phyloP scores from a whole-genome alignment of 2,113 vertebrate genomes.

The Catharus minimus region DNA sequence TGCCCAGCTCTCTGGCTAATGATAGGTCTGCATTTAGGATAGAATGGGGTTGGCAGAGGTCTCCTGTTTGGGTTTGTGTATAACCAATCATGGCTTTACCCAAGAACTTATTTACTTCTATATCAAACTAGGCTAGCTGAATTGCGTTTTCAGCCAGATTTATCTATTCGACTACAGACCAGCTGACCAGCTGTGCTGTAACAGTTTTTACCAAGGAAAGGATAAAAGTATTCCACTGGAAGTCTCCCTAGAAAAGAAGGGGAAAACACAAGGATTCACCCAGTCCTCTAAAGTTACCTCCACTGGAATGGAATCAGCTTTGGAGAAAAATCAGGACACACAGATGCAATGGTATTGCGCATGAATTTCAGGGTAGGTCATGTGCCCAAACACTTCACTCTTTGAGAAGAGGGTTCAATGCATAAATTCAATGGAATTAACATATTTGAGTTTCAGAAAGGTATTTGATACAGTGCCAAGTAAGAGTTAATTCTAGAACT shows the following conservation, averaged over 20 bases:
- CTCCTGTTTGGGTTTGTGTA: no score
- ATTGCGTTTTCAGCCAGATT: no score
- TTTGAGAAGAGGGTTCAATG: neutral
- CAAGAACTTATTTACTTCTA: no score
- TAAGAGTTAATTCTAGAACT: neutral
- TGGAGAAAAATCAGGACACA: neutral
- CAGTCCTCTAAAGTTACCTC: neutral
- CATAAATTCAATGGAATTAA: neutral
- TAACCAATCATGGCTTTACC: no score
- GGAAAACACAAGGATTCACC: neutral
- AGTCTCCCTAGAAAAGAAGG: neutral
- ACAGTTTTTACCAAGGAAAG: neutral
- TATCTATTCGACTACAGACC: no score
- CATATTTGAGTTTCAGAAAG: neutral
- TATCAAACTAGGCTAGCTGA: no score
- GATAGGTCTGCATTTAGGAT: no score
- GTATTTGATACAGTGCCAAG: neutral
- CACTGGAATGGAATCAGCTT: neutral
- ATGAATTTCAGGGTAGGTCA: neutral
- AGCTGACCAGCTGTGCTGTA: no score
- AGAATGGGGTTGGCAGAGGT: no score
- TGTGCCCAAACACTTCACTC: neutral
- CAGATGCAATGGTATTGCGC: neutral
- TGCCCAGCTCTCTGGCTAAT: no score
- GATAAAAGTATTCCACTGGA: neutral